Base-by-base conservation (phyloP, 1,140 invertebrate genomes). In the Phymorhynchus buccinoides region DNA sequence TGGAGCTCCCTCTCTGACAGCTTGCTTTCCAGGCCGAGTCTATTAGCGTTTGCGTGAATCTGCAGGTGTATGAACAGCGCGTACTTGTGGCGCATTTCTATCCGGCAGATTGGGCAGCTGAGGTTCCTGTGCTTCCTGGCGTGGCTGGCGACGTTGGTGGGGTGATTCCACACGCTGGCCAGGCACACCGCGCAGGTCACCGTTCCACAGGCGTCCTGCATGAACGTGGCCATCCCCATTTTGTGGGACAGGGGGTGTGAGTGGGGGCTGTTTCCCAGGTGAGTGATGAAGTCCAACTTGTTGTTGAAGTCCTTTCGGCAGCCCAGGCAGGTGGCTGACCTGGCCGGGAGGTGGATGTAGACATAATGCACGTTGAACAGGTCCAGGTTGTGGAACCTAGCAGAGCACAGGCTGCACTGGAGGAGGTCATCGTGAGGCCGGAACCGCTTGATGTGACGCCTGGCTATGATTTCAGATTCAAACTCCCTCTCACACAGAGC, bases 81-180 rank as follows among this genome's bases (percentile, higher is more conserved):
- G 18, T 75, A 75, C 18, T 75, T 75, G 73, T 75, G 27, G 0
- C 37, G 73, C 32, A 75, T 37, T 27, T 27, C 37, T 39, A 22
- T 1, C 73, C 27, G 73, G 37, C 73, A 75, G 73, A 75, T 41
- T 6, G 73, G 73, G 37, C 73, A 75, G 1, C 32, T 3, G 16
- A 41, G 35, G 73, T 27, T 75, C 27, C 35, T 41, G 73, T 75
- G 73, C 14, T 27, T 75, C 18, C 35, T 75, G 73, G 37, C 22
- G 37, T 75, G 73, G 73, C 42, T 75, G 18, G 73, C 73, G 9
- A 75, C 27, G 37, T 75, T 75, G 37, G 41, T 75, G 35, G 73
- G 73, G 37, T 75, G 41, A 37, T 75, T 75, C 73, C 73, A 75
- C 73, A 75, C 42, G 37, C 73, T 39, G 37, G 39, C 42, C 73